phyloP scores from a whole-genome alignment of 1,140 invertebrate genomes.

The Drosophila neocordata region DNA sequence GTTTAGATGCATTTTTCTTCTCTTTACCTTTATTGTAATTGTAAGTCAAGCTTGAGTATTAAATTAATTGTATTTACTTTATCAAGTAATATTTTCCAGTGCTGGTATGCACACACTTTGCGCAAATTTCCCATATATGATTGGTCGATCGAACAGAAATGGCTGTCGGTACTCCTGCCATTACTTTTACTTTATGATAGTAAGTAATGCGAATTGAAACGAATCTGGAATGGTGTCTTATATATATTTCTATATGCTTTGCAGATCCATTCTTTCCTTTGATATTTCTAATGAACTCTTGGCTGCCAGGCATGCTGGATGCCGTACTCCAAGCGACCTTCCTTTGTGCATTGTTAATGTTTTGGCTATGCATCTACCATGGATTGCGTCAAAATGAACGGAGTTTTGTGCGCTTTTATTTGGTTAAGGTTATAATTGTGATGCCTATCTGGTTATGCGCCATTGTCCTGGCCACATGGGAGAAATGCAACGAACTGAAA shows the following conservation, averaged over 20 bases:
- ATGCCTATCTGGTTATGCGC: slow-evolving; percentile 94
- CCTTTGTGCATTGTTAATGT: slow-evolving; percentile 92
- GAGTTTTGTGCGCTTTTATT: slow-evolving; percentile 92
- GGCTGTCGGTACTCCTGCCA: slow-evolving; percentile 95
- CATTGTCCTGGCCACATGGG: slow-evolving; percentile 93
- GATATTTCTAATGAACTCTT: slow-evolving; percentile 94
- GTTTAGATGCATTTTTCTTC: slow-evolving; percentile 96
- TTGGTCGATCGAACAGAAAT: slow-evolving; percentile 99
- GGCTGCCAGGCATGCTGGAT: slow-evolving; percentile 95
- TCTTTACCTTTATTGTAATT: slow-evolving; percentile 93
- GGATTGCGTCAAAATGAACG: slow-evolving; percentile 96
- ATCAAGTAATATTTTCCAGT: slow-evolving; percentile 85
- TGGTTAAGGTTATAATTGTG: slow-evolving; percentile 95
- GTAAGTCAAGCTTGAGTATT: slow-evolving; percentile 86
- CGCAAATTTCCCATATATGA: slow-evolving; percentile 94
- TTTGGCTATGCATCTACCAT: slow-evolving; percentile 95
- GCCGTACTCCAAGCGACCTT: slow-evolving; percentile 95
- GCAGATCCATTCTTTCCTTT: slow-evolving; percentile 97
- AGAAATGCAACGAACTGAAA: slow-evolving; percentile 93
- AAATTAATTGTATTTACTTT: slow-evolving; percentile 57
- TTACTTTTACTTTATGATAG: slow-evolving; percentile 95
- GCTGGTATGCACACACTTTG: slow-evolving; percentile 94
- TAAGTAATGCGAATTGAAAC: slow-evolving; percentile 83
- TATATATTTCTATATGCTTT: not conserved
- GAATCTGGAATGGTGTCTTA: not conserved